Evolutionary conservation across 2,888 invertebrate genomes (phyloP).

Genomic region (Diadromus collaris): DNA sequence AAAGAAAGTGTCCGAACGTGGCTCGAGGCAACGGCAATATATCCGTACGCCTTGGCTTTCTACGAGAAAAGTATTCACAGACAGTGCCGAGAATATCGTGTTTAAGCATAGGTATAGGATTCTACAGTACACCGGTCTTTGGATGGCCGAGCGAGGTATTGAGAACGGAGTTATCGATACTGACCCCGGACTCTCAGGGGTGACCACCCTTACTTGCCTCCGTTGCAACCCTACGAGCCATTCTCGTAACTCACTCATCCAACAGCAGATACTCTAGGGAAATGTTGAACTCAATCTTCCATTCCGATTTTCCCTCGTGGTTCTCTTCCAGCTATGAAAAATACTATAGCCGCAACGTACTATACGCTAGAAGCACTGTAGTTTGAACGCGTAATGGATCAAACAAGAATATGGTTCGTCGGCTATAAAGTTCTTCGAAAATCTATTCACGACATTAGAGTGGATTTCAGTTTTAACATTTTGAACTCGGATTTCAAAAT

Average conservation of each 20-base stretch:
- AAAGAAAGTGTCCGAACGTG: slow-evolving; percentile 47
- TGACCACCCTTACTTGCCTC: slow-evolving; percentile 21
- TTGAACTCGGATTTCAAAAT: neutral
- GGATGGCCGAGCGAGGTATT: slow-evolving; percentile 23
- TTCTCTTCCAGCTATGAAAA: slow-evolving; percentile 1
- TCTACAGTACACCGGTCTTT: slow-evolving; percentile 2
- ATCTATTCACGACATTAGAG: neutral
- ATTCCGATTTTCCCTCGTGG: slow-evolving; percentile 10
- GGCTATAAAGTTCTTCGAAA: neutral
- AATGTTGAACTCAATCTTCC: slow-evolving; percentile 26
- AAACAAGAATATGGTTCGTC: neutral
- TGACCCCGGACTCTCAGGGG: slow-evolving; percentile 29
- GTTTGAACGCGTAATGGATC: slow-evolving; percentile 13
- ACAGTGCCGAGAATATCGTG: neutral
- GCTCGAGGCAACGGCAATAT: slow-evolving; percentile 21
- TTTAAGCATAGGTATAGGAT: neutral
- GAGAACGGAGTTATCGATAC: slow-evolving; percentile 39
- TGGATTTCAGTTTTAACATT: neutral
- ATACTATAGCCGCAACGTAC: neutral
- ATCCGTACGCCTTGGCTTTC: neutral
- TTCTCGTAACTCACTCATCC: slow-evolving; percentile 41
- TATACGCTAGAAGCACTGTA: slow-evolving; percentile 1
- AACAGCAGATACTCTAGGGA: slow-evolving; percentile 15
- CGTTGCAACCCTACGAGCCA: slow-evolving; percentile 18
- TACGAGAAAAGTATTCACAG: slow-evolving; percentile 13